phyloP scores from a whole-genome alignment of 1,140 invertebrate genomes.

The Diplogasteroides magnus region DNA sequence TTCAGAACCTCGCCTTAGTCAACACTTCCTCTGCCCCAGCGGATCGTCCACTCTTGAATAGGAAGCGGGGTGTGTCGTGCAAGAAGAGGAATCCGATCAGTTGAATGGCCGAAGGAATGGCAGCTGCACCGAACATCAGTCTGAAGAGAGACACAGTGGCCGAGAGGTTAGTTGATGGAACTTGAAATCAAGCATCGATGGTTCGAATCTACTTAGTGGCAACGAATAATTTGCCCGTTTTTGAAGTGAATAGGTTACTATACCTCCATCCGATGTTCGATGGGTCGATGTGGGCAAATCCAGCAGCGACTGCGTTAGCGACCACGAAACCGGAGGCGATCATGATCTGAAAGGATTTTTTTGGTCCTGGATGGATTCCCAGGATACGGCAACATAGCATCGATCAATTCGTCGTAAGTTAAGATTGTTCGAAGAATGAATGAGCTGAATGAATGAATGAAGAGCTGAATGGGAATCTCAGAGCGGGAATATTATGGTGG shows the following conservation, averaged over 20 bases:
- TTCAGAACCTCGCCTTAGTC: neutral
- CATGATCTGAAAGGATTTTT: conserved; percentile 58
- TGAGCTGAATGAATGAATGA: conserved; percentile 4
- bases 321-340: conserved; percentile 64
- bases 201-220: neutral
- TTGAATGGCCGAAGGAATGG: conserved; percentile 60
- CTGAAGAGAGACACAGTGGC: conserved; percentile 27
- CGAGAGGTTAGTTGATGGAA: neutral
- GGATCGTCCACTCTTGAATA: neutral
- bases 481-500: neutral
- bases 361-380: neutral
- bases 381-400: neutral
- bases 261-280: conserved; percentile 60
- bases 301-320: conserved; percentile 61
- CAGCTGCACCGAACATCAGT: conserved; percentile 65
- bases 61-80: neutral
- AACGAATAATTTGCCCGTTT: neutral
- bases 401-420: neutral
- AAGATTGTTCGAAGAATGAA: too few relatives aligned
- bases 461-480: neutral
- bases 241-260: neutral
- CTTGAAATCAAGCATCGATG: neutral
- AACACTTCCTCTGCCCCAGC: neutral
- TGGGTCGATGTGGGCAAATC: conserved; percentile 58
- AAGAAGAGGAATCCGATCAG: neutral